Evolutionary conservation across 2,888 invertebrate genomes (phyloP), one percentile per base, ranked within the genome.

Genomic region (Resseliella maxima): DNA sequence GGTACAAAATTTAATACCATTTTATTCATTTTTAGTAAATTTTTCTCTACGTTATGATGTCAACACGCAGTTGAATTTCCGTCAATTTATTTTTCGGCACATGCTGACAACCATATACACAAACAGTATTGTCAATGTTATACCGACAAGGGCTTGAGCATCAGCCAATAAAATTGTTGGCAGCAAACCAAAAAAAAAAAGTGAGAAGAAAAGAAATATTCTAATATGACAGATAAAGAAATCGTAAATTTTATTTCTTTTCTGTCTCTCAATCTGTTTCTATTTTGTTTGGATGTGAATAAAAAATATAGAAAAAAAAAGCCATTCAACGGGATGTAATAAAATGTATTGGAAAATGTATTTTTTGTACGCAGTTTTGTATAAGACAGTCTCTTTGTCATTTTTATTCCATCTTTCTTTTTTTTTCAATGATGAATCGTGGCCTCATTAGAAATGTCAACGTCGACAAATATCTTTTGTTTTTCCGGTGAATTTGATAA

Each of bases 201-300:
- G 0, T 5, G n/a, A 31, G 15, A 21, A 2, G 31, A 72, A 0
- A 72, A 15, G 0, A 35, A 72, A 72, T 72, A 72, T 31, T 72
- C 31, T 31, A 72, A 72, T 72, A 15, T 72, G 72, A 72, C 72
- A 72, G 35, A 72, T 72, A 72, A 72, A 72, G 72, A 72, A 72
- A 72, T 72, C 72, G 31, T 72, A 35, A 72, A 72, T n/a, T n/a
- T n/a, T 35, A 72, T 31, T 31, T 15, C 31, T 50, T 50, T 18
- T 50, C 46, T 8, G 27, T n/a, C n/a, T n/a, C 59, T 5, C 5
- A 15, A n/a, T 59, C 12, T 27, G 24, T 59, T 3, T 59, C 5
- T 59, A n/a, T 59, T 72, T 59, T 24, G n/a, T 6, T 24, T 59
- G 24, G 15, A 31, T 35, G 6, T 21, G 12, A 5, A 35, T 5